phyloP scores from a whole-genome alignment of 2,113 vertebrate species.

The Meles meles region DNA sequence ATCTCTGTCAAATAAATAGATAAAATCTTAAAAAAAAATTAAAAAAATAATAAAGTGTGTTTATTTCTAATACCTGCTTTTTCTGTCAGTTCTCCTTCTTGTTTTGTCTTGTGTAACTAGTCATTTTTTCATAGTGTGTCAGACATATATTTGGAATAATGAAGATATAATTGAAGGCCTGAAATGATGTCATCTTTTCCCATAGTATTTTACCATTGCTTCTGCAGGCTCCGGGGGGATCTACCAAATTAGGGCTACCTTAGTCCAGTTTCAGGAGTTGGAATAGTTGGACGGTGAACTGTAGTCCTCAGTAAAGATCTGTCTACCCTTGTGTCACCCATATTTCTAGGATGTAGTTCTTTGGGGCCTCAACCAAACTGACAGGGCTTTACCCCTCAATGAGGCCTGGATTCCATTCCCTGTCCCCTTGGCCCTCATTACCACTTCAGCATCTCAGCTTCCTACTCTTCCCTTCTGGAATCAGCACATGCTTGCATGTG shows the following conservation, averaged over 20 bases:
- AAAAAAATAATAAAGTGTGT: too few relatives aligned
- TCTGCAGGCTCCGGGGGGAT: neutral
- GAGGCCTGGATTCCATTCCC: neutral
- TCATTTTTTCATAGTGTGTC: neutral
- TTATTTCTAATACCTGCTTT: neutral
- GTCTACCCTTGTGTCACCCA: neutral
- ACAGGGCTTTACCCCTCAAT: neutral
- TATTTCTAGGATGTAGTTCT: neutral
- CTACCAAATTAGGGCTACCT: neutral
- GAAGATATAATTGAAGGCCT: neutral
- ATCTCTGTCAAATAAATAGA: too few relatives aligned
- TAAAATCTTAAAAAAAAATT: too few relatives aligned
- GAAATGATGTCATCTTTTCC: neutral
- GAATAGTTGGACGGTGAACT: neutral
- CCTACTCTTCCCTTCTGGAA: neutral
- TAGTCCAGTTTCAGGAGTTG: neutral
- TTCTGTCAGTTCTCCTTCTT: neutral
- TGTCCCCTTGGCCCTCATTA: neutral
- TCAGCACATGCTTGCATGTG: neutral
- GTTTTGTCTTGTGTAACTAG: neutral
- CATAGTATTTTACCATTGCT: neutral
- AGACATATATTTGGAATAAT: neutral
- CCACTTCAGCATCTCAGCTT: neutral
- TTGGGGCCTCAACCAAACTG: neutral
- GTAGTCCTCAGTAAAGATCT: neutral